Conservation (phyloP, 2,888 invertebrate species). For the Lysandra coridon region DNA sequence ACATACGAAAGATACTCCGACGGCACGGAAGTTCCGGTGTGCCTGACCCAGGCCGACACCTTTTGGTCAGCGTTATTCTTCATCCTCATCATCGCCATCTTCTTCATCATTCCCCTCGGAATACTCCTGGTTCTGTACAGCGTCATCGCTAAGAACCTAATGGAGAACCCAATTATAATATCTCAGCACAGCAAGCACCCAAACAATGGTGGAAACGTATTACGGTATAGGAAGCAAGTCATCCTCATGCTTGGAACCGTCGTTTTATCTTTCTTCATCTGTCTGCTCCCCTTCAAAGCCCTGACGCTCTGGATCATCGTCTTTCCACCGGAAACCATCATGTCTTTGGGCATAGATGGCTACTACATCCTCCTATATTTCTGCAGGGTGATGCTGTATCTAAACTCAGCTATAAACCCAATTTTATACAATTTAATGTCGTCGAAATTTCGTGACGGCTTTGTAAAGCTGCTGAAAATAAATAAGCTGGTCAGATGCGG, state of each 20-base stretch:
- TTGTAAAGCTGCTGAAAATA: conserved; percentile 82
- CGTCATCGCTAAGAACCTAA: conserved; percentile 91
- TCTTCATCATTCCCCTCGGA: conserved; percentile 91
- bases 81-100: conserved; percentile 88
- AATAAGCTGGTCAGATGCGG: conserved; percentile 72
- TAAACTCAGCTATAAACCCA: conserved; percentile 95
- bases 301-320: conserved; percentile 93
- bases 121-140: conserved; percentile 91
- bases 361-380: conserved; percentile 92
- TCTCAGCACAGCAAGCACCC: conserved; percentile 80
- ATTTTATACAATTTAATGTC: conserved; percentile 95
- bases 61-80: conserved; percentile 91
- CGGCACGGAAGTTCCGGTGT: conserved; percentile 86
- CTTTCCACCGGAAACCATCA: conserved; percentile 84
- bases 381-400: conserved; percentile 92
- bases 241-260: conserved; percentile 94
- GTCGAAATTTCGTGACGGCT: conserved; percentile 92
- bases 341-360: conserved; percentile 86
- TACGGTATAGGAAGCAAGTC: conserved; percentile 89
- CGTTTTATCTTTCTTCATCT: conserved; percentile 93
- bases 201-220: conserved; percentile 75
- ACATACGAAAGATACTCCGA: conserved; percentile 86
- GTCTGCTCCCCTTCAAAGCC: conserved; percentile 93
- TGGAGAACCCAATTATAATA: conserved; percentile 88
- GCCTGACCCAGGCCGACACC: conserved; percentile 89